phyloP scores from a whole-genome alignment of 1,140 invertebrate genomes.

The Goniozus legneri region DNA sequence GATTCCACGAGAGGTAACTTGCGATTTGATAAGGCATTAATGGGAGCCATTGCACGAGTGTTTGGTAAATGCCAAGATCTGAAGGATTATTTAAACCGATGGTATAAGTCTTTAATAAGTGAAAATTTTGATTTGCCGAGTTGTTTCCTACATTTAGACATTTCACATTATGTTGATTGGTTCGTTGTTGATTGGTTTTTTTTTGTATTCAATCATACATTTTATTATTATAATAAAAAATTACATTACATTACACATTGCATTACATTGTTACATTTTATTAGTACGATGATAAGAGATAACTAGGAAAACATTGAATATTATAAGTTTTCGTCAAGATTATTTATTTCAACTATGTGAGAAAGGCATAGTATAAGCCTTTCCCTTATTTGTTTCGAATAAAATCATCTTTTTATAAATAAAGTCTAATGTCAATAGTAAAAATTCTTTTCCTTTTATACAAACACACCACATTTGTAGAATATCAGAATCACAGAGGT shows the following conservation, averaged over 20 bases:
- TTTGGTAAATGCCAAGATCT: not conserved
- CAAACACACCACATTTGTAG: not conserved
- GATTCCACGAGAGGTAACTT: constrained; percentile 4
- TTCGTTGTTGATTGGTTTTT: too few relatives aligned
- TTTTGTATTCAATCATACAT: too few relatives aligned
- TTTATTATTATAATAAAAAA: too few relatives aligned
- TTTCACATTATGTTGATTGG: not conserved
- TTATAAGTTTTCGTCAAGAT: too few relatives aligned
- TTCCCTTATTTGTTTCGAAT: not conserved
- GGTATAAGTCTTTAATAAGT: not conserved
- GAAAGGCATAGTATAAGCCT: not conserved
- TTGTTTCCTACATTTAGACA: not conserved
- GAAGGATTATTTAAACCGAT: not conserved
- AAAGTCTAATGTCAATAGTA: not conserved
- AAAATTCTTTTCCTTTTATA: not conserved
- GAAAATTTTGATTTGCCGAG: not conserved
- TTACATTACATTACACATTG: too few relatives aligned
- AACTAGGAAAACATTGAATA: too few relatives aligned
- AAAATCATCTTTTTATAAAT: not conserved
- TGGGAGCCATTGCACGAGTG: not conserved
- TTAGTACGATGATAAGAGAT: too few relatives aligned
- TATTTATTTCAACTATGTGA: not conserved
- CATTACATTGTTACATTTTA: too few relatives aligned
- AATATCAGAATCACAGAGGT: not conserved
- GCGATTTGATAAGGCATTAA: constrained; percentile 6